Evolutionary conservation across 2,888 invertebrate genomes (phyloP).

Genomic region (Diabrotica balteata): DNA sequence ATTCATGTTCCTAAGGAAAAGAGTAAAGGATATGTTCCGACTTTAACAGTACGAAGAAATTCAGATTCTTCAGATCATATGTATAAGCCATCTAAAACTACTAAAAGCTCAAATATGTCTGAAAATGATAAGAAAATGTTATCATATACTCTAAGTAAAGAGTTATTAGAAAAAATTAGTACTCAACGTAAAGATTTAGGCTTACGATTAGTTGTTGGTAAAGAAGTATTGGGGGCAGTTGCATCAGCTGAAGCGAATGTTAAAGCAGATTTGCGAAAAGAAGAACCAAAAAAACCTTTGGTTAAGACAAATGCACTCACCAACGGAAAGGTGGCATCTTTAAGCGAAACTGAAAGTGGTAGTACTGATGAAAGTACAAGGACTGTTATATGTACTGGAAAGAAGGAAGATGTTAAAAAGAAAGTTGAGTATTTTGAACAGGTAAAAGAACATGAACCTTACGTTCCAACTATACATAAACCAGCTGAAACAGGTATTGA

Average conservation of each 20-base stretch:
- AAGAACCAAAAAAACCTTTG: slow-evolving; percentile 52
- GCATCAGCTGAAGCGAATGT: slow-evolving; percentile 64
- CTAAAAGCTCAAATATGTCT: slow-evolving; percentile 60
- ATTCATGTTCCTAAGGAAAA: slow-evolving; percentile 65
- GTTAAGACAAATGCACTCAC: slow-evolving; percentile 54
- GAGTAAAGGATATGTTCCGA: slow-evolving; percentile 34
- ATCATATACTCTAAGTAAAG: slow-evolving; percentile 76
- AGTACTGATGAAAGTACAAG: slow-evolving; percentile 74
- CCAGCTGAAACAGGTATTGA: slow-evolving; percentile 59
- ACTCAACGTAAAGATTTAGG: slow-evolving; percentile 51
- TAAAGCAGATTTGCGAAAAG: slow-evolving; percentile 34
- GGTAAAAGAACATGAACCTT: slow-evolving; percentile 65
- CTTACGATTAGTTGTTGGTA: slow-evolving; percentile 56
- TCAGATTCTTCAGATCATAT: slow-evolving; percentile 53
- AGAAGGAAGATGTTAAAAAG: slow-evolving; percentile 64
- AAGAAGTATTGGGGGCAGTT: slow-evolving; percentile 70
- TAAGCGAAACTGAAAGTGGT: slow-evolving; percentile 74
- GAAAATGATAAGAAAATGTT: slow-evolving; percentile 78
- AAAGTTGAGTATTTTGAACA: slow-evolving; percentile 85
- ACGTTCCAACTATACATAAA: slow-evolving; percentile 57
- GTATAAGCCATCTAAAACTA: slow-evolving; percentile 51
- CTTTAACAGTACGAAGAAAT: slow-evolving; percentile 60
- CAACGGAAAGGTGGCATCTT: slow-evolving; percentile 60
- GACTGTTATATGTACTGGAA: slow-evolving; percentile 71
- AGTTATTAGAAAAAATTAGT: slow-evolving; percentile 72